phyloP scores from a whole-genome alignment of 2,113 vertebrate genomes.

The Todiramphus chloris region DNA sequence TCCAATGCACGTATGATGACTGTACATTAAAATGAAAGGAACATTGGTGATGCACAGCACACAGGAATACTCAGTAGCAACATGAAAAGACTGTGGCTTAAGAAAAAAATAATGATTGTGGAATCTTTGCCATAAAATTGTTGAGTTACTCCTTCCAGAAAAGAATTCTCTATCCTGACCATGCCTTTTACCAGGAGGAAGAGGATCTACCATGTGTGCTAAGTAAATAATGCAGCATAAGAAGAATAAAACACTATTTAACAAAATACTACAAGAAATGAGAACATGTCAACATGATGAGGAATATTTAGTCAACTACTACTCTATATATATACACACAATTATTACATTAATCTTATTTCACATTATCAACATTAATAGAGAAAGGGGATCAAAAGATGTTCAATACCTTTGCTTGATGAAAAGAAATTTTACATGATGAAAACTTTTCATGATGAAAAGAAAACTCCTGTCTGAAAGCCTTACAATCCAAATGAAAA shows the following conservation, averaged over 20 bases:
- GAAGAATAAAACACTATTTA: background rate
- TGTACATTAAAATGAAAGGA: background rate
- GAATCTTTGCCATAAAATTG: background rate
- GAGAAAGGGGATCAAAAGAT: background rate
- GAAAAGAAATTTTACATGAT: no score
- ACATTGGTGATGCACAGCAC: background rate
- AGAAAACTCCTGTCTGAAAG: background rate
- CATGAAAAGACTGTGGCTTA: background rate
- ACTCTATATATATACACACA: background rate
- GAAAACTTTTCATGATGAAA: no score
- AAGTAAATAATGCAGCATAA: background rate
- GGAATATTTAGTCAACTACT: background rate
- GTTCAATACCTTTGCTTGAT: background rate
- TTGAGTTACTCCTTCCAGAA: background rate
- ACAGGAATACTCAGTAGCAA: background rate
- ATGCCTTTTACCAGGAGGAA: background rate
- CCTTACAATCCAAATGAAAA: background rate
- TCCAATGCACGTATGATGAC: background rate
- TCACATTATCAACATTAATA: background rate
- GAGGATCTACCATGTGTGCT: background rate
- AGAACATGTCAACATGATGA: background rate
- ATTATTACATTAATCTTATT: background rate
- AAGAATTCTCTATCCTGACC: background rate
- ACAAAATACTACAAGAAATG: background rate
- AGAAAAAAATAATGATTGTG: background rate